A percentile compares a stretch with the other conserved stretches of the same genome.
phyloP scores from a whole-genome alignment of 2,888 invertebrate genomes.

The Tetanocera ferruginea region DNA sequence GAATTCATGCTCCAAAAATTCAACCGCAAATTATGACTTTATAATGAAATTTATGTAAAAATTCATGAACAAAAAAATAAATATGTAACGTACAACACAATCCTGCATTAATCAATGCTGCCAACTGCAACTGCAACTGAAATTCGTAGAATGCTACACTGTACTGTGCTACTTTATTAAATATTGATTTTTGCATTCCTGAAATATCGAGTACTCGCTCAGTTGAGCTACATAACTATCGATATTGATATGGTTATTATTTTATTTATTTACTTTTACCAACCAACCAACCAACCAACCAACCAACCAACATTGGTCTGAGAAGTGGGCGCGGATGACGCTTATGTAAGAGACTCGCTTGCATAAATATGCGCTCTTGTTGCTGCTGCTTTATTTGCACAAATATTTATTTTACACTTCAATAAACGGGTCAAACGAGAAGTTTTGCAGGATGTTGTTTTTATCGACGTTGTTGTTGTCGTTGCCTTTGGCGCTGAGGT shows the following conservation, averaged over 20 bases:
- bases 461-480: background rate
- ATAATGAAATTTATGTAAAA: conserved; percentile 41
- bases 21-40: conserved; percentile 41
- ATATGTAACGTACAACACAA: background rate
- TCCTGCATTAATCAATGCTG: conserved; percentile 44
- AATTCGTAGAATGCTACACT: background rate
- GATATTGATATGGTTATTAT: background rate
- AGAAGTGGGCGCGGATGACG: background rate
- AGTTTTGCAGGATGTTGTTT: background rate
- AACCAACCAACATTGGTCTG: background rate
- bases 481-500: background rate
- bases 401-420: conserved; percentile 53
- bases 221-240: background rate
- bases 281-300: background rate
- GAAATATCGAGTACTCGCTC: conserved; percentile 5
- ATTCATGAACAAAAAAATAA: background rate
- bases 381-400: conserved; percentile 35
- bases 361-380: conserved; percentile 11
- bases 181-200: conserved; percentile 33
- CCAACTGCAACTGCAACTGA: conserved; percentile 32
- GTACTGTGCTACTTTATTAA: conserved; percentile 18
- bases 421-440: conserved; percentile 52
- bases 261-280: background rate
- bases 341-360: background rate
- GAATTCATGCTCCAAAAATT: background rate